Conservation (phyloP, 2,797 vertebrate species). For the Sebastes iracundus region DNA sequence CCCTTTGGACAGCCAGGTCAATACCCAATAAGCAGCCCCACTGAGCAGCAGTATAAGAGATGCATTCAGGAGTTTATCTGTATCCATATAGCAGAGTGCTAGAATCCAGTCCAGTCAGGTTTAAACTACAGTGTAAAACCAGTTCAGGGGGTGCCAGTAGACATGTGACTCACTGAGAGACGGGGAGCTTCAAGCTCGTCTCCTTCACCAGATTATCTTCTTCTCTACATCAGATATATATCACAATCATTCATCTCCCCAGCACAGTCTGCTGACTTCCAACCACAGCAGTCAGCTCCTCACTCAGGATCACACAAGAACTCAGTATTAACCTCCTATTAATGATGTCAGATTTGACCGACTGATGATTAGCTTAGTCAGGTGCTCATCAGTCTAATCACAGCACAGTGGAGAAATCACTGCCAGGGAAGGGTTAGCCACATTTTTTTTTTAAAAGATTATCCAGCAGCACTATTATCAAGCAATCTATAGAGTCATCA, state of each 20-base stretch:
- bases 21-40: constrained; percentile 93
- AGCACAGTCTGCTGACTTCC: background rate
- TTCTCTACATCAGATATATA: constrained; percentile 20
- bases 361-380: background rate
- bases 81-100: constrained; percentile 93
- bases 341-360: constrained; percentile 59
- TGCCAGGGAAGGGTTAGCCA: constrained; percentile 20
- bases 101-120: constrained; percentile 58
- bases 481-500: constrained; percentile 7
- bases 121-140: background rate
- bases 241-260: constrained; percentile 3
- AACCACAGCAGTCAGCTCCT: constrained; percentile 8
- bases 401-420: constrained; percentile 18
- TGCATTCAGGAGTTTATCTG: constrained; percentile 99
- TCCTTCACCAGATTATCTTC: constrained; percentile 26
- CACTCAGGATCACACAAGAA: constrained; percentile 54
- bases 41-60: constrained; percentile 95
- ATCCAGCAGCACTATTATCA: background rate
- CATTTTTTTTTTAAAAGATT: background rate
- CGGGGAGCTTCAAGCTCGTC: background rate
- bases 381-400: background rate
- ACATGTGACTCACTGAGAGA: constrained; percentile 12
- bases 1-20: constrained; percentile 92
- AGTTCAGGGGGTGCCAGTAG: constrained; percentile 52
- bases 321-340: constrained; percentile 15